Evolutionary conservation across 2,113 vertebrate species (phyloP), one percentile per base, ranked within the genome.

Genomic region (Cephalopholis sonnerati): DNA sequence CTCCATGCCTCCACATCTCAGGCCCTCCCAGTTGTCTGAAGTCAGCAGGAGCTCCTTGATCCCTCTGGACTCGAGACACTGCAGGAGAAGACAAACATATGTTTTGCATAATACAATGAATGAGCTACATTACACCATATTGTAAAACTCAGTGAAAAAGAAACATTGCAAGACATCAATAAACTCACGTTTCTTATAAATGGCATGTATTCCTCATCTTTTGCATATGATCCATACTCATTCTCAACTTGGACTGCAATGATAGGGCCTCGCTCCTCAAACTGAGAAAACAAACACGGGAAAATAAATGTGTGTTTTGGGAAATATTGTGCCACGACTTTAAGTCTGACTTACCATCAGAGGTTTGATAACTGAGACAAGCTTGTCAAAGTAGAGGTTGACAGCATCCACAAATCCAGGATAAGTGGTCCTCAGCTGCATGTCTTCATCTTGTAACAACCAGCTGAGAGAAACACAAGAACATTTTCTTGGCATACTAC

Each of bases 191-290:
- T 94, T 91, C 96, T 97, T 70, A 98, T 78, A 50, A 97, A 97
- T 4, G 90, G 82, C 97, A 99, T 96, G 91, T 98, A 99, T 48
- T 93, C 77, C 0, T 94, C 91, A 86, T 99, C 98, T 93, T 94
- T 96, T 80, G 95, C 95, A n/a, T 97, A 98, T 57, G 97, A 97
- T 8, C 98, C 98, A 0, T 99, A 98, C 65, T 99, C 97, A 3
- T 99, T 99, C 90, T 99, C 98, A 83, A 98, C 96, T 83, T 99
- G 97, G 55, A 99, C 93, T 0, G 97, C 98, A 61, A 98, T 97
- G 90, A 99, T 95, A 32, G 97, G 97, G 1, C 97, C 98, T 53
- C 97, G 97, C 0, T 89, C 95, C 79, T 82, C 74, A 87, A 91
- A 93, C 92, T 93, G 57, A 17, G 36, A 39, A 36, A 57, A 36